A percentile compares a stretch with the other conserved stretches of the same genome.
These are phyloP conservation scores for Maccullochella peelii DNA, from an alignment of 2,113 vertebrate genomes.

Conservation along the genomic window DNA sequence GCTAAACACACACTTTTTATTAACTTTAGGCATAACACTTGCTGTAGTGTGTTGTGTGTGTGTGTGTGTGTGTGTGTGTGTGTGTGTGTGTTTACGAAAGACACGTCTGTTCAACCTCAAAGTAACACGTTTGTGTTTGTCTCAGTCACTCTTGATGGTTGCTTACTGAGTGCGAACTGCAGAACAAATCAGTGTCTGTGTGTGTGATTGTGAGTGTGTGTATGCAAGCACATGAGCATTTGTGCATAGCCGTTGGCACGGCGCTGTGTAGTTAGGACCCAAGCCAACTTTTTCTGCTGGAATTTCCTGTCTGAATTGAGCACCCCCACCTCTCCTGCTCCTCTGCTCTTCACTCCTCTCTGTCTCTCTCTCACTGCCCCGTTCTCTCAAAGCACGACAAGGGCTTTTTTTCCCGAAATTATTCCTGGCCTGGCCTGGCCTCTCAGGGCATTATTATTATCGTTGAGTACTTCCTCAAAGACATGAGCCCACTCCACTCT, in stretches of 20 bases:
- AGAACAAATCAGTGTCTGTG: slow-evolving; percentile 69
- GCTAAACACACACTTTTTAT: slow-evolving; percentile 66
- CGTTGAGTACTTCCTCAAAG: slow-evolving; percentile 92
- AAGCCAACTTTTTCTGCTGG: slow-evolving; percentile 89
- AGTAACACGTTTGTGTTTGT: slow-evolving; percentile 53
- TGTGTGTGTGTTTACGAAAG: slow-evolving; percentile 38
- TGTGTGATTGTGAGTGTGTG: slow-evolving; percentile 66
- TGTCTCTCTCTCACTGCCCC: slow-evolving; percentile 51
- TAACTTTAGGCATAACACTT: slow-evolving; percentile 45
- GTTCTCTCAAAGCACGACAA: slow-evolving; percentile 82
- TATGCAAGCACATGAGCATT: slow-evolving; percentile 63
- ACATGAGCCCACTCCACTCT: slow-evolving; percentile 78
- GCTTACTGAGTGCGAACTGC: slow-evolving; percentile 70
- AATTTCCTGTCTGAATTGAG: slow-evolving; percentile 94
- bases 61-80: slow-evolving; percentile 34
- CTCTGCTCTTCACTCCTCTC: slow-evolving; percentile 62
- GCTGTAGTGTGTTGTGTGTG: slow-evolving; percentile 22
- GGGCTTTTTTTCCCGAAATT: slow-evolving; percentile 84
- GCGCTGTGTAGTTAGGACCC: slow-evolving; percentile 89
- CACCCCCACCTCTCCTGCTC: slow-evolving; percentile 74
- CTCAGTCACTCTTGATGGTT: slow-evolving; percentile 39
- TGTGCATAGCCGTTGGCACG: slow-evolving; percentile 86
- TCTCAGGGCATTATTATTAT: slow-evolving; percentile 92
- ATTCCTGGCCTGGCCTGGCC: slow-evolving; percentile 85
- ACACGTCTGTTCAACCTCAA: slow-evolving; percentile 42